phyloP scores from a whole-genome alignment of 2,113 vertebrate species.

The Laterallus jamaicensis region DNA sequence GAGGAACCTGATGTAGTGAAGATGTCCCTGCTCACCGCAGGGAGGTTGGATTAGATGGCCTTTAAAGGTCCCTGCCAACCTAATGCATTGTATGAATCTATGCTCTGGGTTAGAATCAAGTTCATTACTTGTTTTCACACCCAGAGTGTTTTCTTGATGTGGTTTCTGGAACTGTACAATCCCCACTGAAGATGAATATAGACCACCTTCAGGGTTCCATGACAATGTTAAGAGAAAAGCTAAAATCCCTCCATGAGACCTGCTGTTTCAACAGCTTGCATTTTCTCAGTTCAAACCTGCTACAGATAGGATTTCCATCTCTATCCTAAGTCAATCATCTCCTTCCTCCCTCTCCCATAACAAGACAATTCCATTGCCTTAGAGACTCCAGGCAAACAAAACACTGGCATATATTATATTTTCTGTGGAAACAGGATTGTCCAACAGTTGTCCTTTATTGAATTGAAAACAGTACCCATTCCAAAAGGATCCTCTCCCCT shows the following conservation, averaged over 20 bases:
- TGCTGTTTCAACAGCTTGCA: not conserved
- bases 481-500: not conserved
- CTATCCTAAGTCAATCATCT: not conserved
- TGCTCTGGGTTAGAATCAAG: not conserved
- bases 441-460: not conserved
- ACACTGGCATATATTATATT: not conserved
- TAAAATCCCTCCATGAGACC: accelerated
- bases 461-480: accelerated
- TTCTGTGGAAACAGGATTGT: not conserved
- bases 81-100: no score
- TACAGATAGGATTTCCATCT: not conserved
- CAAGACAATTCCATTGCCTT: not conserved
- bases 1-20: no score
- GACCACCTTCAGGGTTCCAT: accelerated
- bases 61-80: no score
- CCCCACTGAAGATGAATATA: not conserved
- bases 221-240: not conserved
- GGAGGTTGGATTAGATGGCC: no score
- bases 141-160: not conserved
- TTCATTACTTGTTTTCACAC: accelerated
- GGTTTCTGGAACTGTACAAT: not conserved
- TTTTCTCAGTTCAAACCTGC: not conserved
- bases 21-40: no score
- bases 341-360: not conserved
- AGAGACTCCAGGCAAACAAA: not conserved